phyloP scores from a whole-genome alignment of 2,113 vertebrate genomes.

The Malurus elegans region DNA sequence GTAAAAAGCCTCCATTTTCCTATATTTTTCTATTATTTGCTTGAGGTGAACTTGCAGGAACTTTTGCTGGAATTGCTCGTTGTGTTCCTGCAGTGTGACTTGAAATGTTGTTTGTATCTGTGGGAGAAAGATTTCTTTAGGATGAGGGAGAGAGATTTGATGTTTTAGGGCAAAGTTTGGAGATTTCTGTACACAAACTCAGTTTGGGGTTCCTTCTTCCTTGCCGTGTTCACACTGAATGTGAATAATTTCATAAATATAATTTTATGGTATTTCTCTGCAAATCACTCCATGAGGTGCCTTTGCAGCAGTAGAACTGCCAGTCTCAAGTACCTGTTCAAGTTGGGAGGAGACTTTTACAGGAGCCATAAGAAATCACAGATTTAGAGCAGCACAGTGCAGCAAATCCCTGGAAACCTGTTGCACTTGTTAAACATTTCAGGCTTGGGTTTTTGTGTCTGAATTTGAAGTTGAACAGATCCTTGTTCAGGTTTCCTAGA shows the following conservation, averaged over 20 bases:
- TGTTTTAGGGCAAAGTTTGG: neutral
- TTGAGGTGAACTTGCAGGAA: neutral
- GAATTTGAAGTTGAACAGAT: neutral
- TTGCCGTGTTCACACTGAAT: fast-evolving
- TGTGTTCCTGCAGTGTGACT: neutral
- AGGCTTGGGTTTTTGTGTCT: neutral
- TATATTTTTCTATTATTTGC: neutral
- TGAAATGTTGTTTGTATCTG: neutral
- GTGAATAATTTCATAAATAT: neutral
- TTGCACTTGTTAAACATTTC: neutral
- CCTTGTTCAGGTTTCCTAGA: neutral
- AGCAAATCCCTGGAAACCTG: neutral
- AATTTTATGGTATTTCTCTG: neutral
- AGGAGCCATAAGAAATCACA: neutral
- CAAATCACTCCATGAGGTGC: neutral
- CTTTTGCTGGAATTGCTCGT: neutral
- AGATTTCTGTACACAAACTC: neutral
- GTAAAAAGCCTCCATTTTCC: slow-evolving; percentile 57
- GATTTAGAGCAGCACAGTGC: neutral
- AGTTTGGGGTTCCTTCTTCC: neutral
- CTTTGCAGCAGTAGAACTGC: neutral
- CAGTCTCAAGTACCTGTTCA: neutral
- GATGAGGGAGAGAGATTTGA: neutral
- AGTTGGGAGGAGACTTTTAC: neutral
- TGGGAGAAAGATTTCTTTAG: neutral